A percentile compares a stretch with the other conserved stretches of the same genome.
Conservation (phyloP, 2,113 vertebrate species). For the Peucedramus taeniatus region DNA sequence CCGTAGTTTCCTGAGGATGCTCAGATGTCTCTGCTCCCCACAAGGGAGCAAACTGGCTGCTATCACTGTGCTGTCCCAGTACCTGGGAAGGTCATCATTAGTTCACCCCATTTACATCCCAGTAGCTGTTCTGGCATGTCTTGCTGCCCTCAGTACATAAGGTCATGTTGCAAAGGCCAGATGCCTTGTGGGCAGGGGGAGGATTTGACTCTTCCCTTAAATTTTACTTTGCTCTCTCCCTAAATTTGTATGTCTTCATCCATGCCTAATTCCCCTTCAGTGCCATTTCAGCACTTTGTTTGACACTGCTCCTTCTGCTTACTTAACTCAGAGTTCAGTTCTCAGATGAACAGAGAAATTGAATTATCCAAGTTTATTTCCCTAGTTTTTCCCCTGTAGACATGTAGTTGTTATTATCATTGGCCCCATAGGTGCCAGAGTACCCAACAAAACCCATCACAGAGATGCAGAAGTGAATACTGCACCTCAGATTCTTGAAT, state of each 20-base stretch:
- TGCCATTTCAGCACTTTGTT: neutral
- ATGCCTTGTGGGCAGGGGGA: fast-evolving
- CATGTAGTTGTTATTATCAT: neutral
- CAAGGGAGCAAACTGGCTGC: neutral
- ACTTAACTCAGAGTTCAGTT: neutral
- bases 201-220: neutral
- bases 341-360: neutral
- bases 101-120: neutral
- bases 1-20: neutral
- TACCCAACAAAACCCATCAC: neutral
- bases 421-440: neutral
- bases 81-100: neutral
- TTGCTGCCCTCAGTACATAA: neutral
- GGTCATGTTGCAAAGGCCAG: neutral
- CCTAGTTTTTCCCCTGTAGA: neutral
- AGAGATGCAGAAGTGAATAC: fast-evolving
- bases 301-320: neutral
- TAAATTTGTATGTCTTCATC: neutral
- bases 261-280: neutral
- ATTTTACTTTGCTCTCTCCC: neutral
- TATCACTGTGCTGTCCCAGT: neutral
- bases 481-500: neutral
- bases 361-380: neutral
- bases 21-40: neutral
- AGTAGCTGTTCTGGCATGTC: neutral